Conservation (phyloP, 2,113 vertebrate genomes). For the Zosterops pallidus region DNA sequence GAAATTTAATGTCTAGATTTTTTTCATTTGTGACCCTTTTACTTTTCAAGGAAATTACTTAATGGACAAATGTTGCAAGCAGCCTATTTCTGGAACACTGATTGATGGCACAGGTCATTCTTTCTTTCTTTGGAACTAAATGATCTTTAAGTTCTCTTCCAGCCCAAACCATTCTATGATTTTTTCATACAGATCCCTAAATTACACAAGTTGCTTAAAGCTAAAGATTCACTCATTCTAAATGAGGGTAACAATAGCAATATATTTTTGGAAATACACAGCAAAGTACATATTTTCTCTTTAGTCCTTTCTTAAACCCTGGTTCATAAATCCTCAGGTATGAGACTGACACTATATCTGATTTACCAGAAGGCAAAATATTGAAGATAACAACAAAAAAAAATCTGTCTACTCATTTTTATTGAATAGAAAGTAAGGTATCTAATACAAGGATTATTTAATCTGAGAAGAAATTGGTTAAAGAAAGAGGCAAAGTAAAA, state of each 20-base stretch:
- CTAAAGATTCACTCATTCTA: neutral
- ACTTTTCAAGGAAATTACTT: conserved; percentile 16
- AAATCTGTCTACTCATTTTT: neutral
- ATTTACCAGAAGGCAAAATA: neutral
- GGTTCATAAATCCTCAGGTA: neutral
- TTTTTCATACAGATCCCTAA: neutral
- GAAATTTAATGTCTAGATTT: neutral
- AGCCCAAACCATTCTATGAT: neutral
- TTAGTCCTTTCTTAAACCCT: neutral
- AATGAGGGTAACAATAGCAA: neutral
- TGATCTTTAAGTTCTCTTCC: neutral
- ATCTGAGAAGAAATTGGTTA: neutral
- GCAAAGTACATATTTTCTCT: neutral
- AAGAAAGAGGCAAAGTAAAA: neutral
- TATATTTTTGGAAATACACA: neutral
- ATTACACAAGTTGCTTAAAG: neutral
- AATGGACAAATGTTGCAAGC: neutral
- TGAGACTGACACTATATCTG: neutral
- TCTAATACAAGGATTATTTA: neutral
- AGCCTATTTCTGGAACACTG: neutral
- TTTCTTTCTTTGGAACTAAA: neutral
- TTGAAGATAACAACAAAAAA: neutral
- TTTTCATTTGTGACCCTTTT: neutral
- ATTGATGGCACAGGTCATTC: neutral
- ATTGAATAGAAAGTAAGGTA: neutral